These are phyloP conservation scores for Cepphus grylle DNA, from an alignment of 2,113 vertebrate species.

Conservation along the genomic window DNA sequence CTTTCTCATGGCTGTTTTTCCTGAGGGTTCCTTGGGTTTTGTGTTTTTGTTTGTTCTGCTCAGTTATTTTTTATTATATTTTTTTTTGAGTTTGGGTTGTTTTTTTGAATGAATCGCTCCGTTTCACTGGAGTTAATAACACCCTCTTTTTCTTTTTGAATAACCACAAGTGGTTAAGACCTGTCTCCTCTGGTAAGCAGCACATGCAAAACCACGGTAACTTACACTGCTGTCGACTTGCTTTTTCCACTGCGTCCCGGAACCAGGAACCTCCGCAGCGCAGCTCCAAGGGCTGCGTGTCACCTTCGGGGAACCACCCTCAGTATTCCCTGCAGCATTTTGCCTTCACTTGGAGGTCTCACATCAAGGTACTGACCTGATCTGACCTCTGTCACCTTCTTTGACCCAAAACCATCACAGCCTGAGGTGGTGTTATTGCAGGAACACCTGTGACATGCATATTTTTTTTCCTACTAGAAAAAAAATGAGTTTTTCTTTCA, in stretches of 20 bases:
- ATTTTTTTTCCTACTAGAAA: background rate
- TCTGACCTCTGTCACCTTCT: background rate
- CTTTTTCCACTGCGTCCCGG: background rate
- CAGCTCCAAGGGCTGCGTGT: background rate
- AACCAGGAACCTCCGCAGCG: background rate
- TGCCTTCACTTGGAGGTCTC: background rate
- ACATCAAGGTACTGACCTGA: background rate
- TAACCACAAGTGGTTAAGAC: background rate
- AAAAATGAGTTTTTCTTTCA: background rate
- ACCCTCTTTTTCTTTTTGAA: background rate
- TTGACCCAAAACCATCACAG: background rate
- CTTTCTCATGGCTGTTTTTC: background rate
- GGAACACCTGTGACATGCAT: background rate
- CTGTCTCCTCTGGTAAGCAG: background rate
- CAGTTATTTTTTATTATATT: background rate
- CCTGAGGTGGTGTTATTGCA: background rate
- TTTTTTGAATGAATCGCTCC: background rate
- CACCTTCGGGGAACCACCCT: background rate
- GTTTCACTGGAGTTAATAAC: background rate
- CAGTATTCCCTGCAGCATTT: background rate
- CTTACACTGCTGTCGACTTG: background rate
- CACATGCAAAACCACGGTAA: background rate
- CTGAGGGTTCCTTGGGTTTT: background rate
- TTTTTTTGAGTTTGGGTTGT: background rate
- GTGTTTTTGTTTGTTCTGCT: background rate